These are phyloP conservation scores for Brachionichthys hirsutus DNA, from an alignment of 2,113 vertebrate genomes.

Conservation along the genomic window DNA sequence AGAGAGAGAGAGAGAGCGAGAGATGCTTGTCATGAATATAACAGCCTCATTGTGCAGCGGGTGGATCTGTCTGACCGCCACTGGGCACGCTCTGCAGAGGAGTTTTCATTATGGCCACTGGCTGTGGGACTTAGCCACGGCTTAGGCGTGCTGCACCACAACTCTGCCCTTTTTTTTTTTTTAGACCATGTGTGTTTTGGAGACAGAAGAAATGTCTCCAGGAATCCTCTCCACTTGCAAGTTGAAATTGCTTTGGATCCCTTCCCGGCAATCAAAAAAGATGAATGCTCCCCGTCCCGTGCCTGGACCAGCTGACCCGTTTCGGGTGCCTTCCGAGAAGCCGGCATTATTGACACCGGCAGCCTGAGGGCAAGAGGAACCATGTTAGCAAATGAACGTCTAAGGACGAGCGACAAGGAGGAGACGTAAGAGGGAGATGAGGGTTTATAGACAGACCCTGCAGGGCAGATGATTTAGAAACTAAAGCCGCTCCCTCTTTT, in stretches of 20 bases:
- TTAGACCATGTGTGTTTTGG: slow-evolving; percentile 74
- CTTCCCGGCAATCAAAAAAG: slow-evolving; percentile 63
- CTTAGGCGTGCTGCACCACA: slow-evolving; percentile 64
- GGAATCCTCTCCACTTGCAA: slow-evolving; percentile 70
- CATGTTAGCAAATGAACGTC: slow-evolving; percentile 45
- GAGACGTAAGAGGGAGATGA: slow-evolving; percentile 28
- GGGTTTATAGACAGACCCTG: slow-evolving; percentile 49
- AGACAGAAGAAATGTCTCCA: slow-evolving; percentile 68
- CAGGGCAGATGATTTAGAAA: slow-evolving; percentile 61
- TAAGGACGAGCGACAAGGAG: slow-evolving; percentile 22
- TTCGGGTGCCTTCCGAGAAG: slow-evolving; percentile 32
- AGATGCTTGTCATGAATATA: slow-evolving; percentile 73
- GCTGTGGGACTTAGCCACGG: slow-evolving; percentile 67
- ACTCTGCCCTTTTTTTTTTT: slow-evolving; percentile 68
- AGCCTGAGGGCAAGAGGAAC: slow-evolving; percentile 44
- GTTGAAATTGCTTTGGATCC: slow-evolving; percentile 75
- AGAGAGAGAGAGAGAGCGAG: slow-evolving; percentile 63
- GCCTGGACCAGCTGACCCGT: slow-evolving; percentile 49
- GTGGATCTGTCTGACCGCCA: slow-evolving; percentile 71
- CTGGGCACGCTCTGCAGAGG: slow-evolving; percentile 65
- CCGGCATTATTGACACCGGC: slow-evolving; percentile 46
- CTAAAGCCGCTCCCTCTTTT: slow-evolving; percentile 52
- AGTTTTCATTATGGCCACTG: slow-evolving; percentile 77
- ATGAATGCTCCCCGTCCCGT: slow-evolving; percentile 55
- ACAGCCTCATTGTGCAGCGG: slow-evolving; percentile 78